Evolutionary conservation across 2,797 vertebrate genomes (phyloP), one percentile per base, ranked within the genome.

Genomic region (Ceyx erithaca): DNA sequence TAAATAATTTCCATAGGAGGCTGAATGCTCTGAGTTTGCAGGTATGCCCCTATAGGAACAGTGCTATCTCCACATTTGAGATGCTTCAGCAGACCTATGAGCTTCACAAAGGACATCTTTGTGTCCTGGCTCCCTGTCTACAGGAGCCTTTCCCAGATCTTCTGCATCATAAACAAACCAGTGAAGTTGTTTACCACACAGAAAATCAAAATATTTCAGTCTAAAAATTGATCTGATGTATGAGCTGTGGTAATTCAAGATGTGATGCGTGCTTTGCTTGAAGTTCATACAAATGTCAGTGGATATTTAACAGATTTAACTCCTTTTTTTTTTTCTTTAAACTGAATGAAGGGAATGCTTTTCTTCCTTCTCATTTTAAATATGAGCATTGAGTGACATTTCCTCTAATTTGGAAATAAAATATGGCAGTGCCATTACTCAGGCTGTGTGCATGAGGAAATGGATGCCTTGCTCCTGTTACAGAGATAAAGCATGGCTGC

Each of bases 401-500:
- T 96, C 86, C 90, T 92, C 51, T 94, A 80, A 90, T 89, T 69
- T 90, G 72, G 79, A 92, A 94, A 90, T 85, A 94, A 96, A 94
- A 94, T 90, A 93, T 69, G 81, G 81, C 79, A 93, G 68, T 57
- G 80, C 48, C 46, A 63, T 93, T 85, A 59, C 28, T 91, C 88
- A 87, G 51, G 80, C 76, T 89, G 87, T 89, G 85, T 89, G 69
- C 76, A 83, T 33, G 51, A 83, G 51, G 66, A 89, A 75, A 87
- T 66, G 48, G 66, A 66, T 79, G 81, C 33, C 66, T 90, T 85
- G n/a, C 55, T 92, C 49, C 41, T 70, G 25, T 41, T 66, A n/a
- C 35, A 69, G 62, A 55, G 45, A 55, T 77, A 86, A 88, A 96
- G 45, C 4, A 37, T 17, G 23, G 37, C 33, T 90, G 30, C 70